Evolutionary conservation across 2,888 invertebrate genomes (phyloP).

Genomic region (Gisinianus flammeolus): DNA sequence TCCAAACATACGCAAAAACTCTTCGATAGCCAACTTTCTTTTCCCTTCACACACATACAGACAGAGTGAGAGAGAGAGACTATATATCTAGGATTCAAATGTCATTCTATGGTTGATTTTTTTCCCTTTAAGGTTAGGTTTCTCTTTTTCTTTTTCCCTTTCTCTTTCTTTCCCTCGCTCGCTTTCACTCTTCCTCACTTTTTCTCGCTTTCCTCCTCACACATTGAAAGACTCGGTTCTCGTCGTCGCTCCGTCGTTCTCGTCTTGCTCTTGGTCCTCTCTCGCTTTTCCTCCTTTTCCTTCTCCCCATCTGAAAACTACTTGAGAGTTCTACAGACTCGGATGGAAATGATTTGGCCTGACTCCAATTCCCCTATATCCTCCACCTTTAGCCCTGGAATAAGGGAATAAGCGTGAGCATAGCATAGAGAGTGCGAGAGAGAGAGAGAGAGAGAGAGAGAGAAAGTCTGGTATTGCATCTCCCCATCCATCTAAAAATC

Average conservation of each 20-base stretch:
- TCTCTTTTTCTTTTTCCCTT: slow-evolving; percentile 6
- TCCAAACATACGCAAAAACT: slow-evolving; percentile 21
- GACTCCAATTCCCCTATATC: slow-evolving; percentile 33
- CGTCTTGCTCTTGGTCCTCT: background rate
- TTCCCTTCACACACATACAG: background rate
- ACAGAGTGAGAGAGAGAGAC: background rate
- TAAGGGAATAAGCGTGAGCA: background rate
- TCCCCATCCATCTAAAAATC: background rate
- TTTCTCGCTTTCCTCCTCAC: background rate
- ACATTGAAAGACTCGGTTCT: too few species aligned
- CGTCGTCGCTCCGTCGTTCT: too few species aligned
- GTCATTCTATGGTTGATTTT: slow-evolving; percentile 40
- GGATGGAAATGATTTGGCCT: slow-evolving; percentile 43
- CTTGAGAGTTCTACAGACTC: background rate
- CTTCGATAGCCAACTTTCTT: slow-evolving; percentile 23
- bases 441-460: background rate
- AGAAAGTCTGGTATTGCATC: slow-evolving; percentile 5
- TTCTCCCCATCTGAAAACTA: background rate
- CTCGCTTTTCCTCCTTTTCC: background rate
- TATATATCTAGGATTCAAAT: slow-evolving; percentile 35
- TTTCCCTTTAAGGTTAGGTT: slow-evolving; percentile 10
- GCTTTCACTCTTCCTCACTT: background rate
- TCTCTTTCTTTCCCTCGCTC: background rate
- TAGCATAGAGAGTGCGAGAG: background rate
- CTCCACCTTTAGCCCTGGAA: background rate